Evolutionary conservation across 2,113 vertebrate genomes (phyloP), one percentile per base, ranked within the genome.

Genomic region (Dicaeum eximium): DNA sequence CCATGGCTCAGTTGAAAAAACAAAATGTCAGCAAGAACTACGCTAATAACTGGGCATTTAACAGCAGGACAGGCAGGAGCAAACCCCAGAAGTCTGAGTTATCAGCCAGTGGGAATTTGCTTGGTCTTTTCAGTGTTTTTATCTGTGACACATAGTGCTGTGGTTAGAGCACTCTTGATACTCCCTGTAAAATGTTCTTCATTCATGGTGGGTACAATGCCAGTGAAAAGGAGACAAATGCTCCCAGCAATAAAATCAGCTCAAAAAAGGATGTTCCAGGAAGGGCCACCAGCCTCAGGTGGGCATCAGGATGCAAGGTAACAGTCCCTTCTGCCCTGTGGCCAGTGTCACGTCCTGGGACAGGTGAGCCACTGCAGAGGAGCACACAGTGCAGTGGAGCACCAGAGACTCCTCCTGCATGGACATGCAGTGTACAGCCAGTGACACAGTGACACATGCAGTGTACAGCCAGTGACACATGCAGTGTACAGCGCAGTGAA

Each of bases 381-480:
- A 56, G 33, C 37, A 37, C 42, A 15, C 1, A 3, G 44, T 40
- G 45, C 51, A 50, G 20, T 5, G 27, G 22, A 60, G n/a, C 75
- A 19, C 35, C 31, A 11, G 66, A 58, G 11, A 11, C 24, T 6
- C 9, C 83, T 58, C 19, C n/a, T 20, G 65, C n/a, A 79, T 7
- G 30, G 8, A 11, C 30, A 1, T 1, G 38, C 56, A 18, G 35
- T 0, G 13, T 1, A 1, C 25, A 12, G 54, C 42, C 6, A 1
- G 22, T 4, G 33, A 7, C 5, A n/a, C 47, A 60, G 58, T 8
- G 66, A 28, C 66, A 37, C 27, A 1, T 3, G 45, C 66, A 24
- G n/a, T 0, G n/a, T n/a, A n/a, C n/a, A n/a, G n/a, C n/a, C 48
- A 31, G 38, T 8, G 69, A n/a, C 51, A 31, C 30, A 1, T 2